Evolutionary conservation across 2,888 invertebrate species (phyloP).

Genomic region (Pseudococcus viburni): DNA sequence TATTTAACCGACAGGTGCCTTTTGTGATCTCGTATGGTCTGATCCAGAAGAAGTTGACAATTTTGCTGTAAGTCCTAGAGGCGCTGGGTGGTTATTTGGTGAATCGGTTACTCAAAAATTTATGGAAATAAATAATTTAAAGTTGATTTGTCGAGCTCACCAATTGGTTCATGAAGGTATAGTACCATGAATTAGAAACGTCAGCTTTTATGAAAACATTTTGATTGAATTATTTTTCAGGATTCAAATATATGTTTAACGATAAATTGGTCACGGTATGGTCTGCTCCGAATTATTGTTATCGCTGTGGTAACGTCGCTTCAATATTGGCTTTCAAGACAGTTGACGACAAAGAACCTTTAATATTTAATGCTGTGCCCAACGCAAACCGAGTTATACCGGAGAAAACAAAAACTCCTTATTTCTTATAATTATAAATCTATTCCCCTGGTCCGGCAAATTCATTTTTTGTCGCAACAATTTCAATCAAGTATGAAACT

Average conservation of each 20-base stretch:
- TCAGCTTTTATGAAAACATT: background rate
- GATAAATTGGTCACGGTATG: constrained; percentile 97
- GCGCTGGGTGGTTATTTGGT: constrained; percentile 98
- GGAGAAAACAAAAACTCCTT: constrained; percentile 92
- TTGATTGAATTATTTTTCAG: constrained; percentile 73
- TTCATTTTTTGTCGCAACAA: background rate
- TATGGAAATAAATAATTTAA: constrained; percentile 92
- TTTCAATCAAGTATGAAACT: constrained; percentile 7
- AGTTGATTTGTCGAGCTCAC: constrained; percentile 97
- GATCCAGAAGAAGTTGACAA: constrained; percentile 97
- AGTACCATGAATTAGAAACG: background rate
- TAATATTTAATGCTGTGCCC: constrained; percentile 96
- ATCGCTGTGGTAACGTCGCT: constrained; percentile 98
- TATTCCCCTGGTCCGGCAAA: background rate
- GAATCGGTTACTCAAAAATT: constrained; percentile 94
- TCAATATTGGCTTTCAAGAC: constrained; percentile 93
- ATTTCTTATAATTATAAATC: constrained; percentile 86
- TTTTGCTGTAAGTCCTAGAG: constrained; percentile 95
- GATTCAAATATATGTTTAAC: constrained; percentile 98
- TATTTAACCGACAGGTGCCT: constrained; percentile 78
- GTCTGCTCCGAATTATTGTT: constrained; percentile 99
- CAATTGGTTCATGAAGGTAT: constrained; percentile 98
- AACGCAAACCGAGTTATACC: constrained; percentile 95
- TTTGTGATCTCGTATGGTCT: constrained; percentile 99
- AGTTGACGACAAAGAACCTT: constrained; percentile 82